Evolutionary conservation across 2,888 invertebrate species (phyloP).

Genomic region (Aphodius sticticus): DNA sequence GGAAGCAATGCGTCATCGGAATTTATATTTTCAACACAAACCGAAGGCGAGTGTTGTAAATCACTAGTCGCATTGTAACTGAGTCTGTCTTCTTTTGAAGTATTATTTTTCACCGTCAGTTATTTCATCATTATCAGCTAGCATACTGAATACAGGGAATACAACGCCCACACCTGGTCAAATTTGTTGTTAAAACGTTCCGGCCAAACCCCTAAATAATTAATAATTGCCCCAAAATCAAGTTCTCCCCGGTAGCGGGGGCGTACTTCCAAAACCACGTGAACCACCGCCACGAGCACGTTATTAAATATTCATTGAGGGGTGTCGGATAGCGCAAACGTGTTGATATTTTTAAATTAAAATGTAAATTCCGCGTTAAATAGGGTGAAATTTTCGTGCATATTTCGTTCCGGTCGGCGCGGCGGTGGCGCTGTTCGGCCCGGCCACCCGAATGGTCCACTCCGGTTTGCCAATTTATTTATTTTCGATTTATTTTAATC

Average conservation of each 20-base stretch:
- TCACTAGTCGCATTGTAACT: too few relatives aligned
- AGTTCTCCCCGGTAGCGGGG: not conserved
- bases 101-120: too few relatives aligned
- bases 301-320: not conserved
- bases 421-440: not conserved
- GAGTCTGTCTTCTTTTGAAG: too few relatives aligned
- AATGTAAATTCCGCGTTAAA: conserved; percentile 4
- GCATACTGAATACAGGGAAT: too few relatives aligned
- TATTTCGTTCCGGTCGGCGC: not conserved
- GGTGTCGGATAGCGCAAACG: conserved; percentile 4
- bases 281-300: not conserved
- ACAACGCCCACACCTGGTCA: too few relatives aligned
- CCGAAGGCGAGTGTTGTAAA: too few relatives aligned
- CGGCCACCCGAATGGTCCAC: not conserved
- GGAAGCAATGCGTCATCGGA: too few relatives aligned
- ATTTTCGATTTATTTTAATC: conserved; percentile 4
- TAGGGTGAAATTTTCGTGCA: not conserved
- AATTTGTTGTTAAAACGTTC: too few relatives aligned
- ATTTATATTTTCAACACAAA: too few relatives aligned
- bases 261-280: not conserved
- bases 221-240: not conserved
- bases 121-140: too few relatives aligned
- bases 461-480: not conserved
- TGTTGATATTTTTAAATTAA: conserved; percentile 4
- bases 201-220: not conserved